phyloP scores from a whole-genome alignment of 2,888 invertebrate genomes.

The Apomyelois bistriatella region DNA sequence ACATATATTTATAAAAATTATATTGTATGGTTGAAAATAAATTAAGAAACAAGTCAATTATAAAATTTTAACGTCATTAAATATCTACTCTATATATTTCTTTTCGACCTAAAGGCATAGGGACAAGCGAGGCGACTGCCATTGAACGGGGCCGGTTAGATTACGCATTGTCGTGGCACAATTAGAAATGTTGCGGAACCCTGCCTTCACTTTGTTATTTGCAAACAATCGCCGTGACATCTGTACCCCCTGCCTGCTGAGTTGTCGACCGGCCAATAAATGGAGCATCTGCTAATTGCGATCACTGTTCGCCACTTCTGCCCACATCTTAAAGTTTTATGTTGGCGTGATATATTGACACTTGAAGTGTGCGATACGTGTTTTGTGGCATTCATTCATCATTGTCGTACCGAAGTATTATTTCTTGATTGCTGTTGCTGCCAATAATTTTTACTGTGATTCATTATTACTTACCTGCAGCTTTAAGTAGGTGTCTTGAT shows the following conservation, averaged over 20 bases:
- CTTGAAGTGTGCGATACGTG: constrained; percentile 18
- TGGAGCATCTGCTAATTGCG: constrained; percentile 64
- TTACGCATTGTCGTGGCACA: constrained; percentile 76
- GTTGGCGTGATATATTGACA: constrained; percentile 20
- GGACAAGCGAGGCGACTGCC: constrained; percentile 54
- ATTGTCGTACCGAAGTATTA: not conserved
- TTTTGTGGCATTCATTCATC: constrained; percentile 9
- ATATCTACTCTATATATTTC: constrained; percentile 29
- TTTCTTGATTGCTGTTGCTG: constrained; percentile 4
- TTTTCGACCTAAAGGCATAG: constrained; percentile 24
- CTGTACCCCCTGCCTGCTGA: constrained; percentile 51
- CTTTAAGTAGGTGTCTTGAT: not conserved
- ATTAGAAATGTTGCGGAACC: constrained; percentile 73
- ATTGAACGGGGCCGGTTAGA: constrained; percentile 72
- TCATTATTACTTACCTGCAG: not conserved
- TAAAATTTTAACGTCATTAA: not conserved
- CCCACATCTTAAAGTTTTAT: constrained; percentile 20
- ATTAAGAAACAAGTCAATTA: no score
- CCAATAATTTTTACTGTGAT: not conserved
- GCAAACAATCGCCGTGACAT: constrained; percentile 71
- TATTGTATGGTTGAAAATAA: no score
- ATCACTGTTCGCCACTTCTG: constrained; percentile 34
- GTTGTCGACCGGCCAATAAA: constrained; percentile 41
- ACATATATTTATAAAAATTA: no score
- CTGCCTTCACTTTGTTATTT: constrained; percentile 69